These are phyloP conservation scores for Phalacrocorax brasilianus DNA, from an alignment of 2,113 vertebrate genomes.

Conservation along the genomic window DNA sequence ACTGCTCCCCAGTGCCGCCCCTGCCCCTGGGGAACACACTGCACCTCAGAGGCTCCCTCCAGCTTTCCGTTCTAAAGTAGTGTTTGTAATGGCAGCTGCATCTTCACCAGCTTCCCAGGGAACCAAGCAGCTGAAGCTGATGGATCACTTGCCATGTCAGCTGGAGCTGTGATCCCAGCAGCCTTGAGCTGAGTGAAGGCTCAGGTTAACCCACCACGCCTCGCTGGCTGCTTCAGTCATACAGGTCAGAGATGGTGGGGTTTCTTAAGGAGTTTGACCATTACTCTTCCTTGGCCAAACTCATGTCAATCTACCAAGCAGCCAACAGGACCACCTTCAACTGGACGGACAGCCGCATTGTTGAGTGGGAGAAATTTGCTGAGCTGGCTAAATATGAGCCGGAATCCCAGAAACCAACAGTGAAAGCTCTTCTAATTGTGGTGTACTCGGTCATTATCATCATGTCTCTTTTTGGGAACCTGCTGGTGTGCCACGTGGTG, in stretches of 20 bases:
- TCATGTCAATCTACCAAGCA: slow-evolving; percentile 22
- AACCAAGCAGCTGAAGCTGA: not conserved
- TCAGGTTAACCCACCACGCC: not conserved
- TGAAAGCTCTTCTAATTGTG: slow-evolving; percentile 31
- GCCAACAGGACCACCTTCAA: slow-evolving; percentile 54
- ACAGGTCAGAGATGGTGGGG: not conserved
- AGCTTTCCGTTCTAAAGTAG: not conserved
- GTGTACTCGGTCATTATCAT: slow-evolving; percentile 74
- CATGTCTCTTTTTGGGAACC: slow-evolving; percentile 80
- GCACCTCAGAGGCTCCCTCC: not conserved
- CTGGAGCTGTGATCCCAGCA: not conserved
- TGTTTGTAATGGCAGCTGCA: not conserved
- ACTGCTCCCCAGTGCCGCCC: not conserved
- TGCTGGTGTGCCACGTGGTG: slow-evolving; percentile 78
- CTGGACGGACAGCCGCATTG: slow-evolving; percentile 56
- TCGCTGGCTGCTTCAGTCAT: not conserved
- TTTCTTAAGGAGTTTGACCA: not conserved
- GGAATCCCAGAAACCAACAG: slow-evolving; percentile 46
- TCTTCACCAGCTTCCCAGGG: not conserved
- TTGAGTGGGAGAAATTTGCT: slow-evolving; percentile 66
- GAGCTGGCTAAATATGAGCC: slow-evolving; percentile 52
- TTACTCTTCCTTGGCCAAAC: slow-evolving; percentile 26
- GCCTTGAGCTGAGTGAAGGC: not conserved
- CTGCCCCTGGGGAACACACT: not conserved
- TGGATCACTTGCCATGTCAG: not conserved